Base-by-base conservation (phyloP, 2,113 vertebrate species). In the Hirundichthys speculiger region DNA sequence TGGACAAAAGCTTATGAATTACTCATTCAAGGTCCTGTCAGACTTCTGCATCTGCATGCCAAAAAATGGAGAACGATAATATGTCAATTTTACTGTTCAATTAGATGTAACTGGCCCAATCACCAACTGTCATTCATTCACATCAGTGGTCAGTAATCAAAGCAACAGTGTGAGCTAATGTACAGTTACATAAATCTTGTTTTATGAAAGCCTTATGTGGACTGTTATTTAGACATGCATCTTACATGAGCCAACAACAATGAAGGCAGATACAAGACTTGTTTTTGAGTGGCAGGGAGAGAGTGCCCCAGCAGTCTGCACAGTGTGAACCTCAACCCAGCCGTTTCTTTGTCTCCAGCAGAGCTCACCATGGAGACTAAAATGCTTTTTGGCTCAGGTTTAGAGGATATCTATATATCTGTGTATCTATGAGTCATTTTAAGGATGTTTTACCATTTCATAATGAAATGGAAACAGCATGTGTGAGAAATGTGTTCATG, bases 291-390 rank as follows among this genome's bases (percentile, higher is more conserved):
- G 67, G 22, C 63, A 70, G 64, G n/a, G 54, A 68, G 52, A 18
- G 54, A 65, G 54, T 14, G 41, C 74, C 75, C 45, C 14, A 20
- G 45, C 57, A 18, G 40, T 58, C 57, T 52, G 25, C 5, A 18
- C 48, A 60, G 40, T 43, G 16, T 45, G 24, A 45, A 50, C 52
- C 63, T 61, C 68, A 27, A 18, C 73, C 49, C 43, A 55, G 49
- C 46, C 54, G 9, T 74, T 75, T 40, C 61, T 70, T 64, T 71
- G 48, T 77, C 75, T 79, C 84, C 78, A 86, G 59, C 79, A 64
- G 61, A 59, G 61, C 73, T 86, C 82, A 78, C 83, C 85, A 83
- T 83, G 84, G 79, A 88, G 76, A 84, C 86, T 86, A 87, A 91
- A 91, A 88, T n/a, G 10, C 82, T 86, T 89, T 86, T 87, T 88